Evolutionary conservation across 2,888 invertebrate species (phyloP), one percentile per base, ranked within the genome.

Genomic region (Gastrophysa polygoni): DNA sequence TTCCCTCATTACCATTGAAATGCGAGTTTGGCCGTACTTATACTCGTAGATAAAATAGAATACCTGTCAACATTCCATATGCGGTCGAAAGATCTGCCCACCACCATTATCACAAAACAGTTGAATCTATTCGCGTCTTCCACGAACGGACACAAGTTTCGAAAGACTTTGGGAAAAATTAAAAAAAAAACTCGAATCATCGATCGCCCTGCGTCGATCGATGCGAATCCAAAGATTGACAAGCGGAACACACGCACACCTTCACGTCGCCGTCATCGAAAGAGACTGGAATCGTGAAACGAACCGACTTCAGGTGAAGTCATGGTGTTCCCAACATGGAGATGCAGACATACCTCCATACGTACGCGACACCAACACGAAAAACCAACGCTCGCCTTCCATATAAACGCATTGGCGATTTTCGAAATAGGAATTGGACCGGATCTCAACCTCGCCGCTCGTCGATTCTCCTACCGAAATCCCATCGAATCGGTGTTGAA

Each of bases 11-110:
- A n/a, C n/a, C n/a, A n/a, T n/a, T n/a, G n/a, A n/a, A n/a, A n/a
- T n/a, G n/a, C n/a, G n/a, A n/a, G n/a, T n/a, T n/a, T n/a, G n/a
- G n/a, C n/a, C n/a, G n/a, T n/a, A n/a, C n/a, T n/a, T n/a, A n/a
- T n/a, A n/a, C n/a, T n/a, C n/a, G n/a, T n/a, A n/a, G n/a, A n/a
- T n/a, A n/a, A n/a, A n/a, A n/a, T 24, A 24, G 24, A n/a, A 7
- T 75, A 81, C 81, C 81, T 80, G 67, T 81, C 74, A 70, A 73
- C 73, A 71, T 78, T 74, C 77, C 80, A 78, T 72, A 77, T 75
- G 51, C 71, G 70, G 21, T 75, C 74, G 44, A 75, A 70, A 59
- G 77, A 68, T 66, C 73, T 73, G 67, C 75, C 75, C 60, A 81
- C 81, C 68, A 82, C 81, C 81, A 82, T 82, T 78, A 78, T 79